phyloP scores from a whole-genome alignment of 2,888 invertebrate genomes.

The Mimumesa dahlbomi region DNA sequence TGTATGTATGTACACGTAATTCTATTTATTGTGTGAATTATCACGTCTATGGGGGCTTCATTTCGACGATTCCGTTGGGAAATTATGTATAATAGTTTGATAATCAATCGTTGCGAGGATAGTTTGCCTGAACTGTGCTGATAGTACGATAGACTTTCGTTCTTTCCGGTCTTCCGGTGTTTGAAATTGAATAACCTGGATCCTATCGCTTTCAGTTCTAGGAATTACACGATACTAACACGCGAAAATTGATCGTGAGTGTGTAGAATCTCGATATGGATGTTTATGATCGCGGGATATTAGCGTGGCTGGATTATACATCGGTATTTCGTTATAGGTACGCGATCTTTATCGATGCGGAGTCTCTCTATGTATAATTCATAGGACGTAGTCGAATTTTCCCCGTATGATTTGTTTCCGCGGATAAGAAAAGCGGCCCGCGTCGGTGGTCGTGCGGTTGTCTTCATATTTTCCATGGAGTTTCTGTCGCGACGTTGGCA shows the following conservation, averaged over 20 bases:
- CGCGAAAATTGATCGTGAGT: too few relatives aligned
- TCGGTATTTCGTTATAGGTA: too few relatives aligned
- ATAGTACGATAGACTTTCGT: slow-evolving; percentile 9
- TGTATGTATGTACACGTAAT: neutral
- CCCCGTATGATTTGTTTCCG: slow-evolving; percentile 45
- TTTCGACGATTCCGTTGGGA: neutral
- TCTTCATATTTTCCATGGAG: slow-evolving; percentile 57
- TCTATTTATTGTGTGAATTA: neutral
- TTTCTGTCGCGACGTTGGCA: slow-evolving; percentile 40
- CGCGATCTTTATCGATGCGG: too few relatives aligned
- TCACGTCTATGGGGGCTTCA: neutral
- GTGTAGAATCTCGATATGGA: too few relatives aligned
- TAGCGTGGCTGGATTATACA: too few relatives aligned
- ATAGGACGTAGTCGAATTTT: too few relatives aligned
- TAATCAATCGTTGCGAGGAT: too few relatives aligned
- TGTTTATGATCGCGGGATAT: too few relatives aligned
- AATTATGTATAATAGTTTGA: too few relatives aligned
- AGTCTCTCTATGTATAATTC: too few relatives aligned
- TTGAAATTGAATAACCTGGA: neutral
- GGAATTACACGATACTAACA: slow-evolving; percentile 23
- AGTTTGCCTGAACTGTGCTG: too few relatives aligned
- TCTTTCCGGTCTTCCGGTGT: slow-evolving; percentile 5
- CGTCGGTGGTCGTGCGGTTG: slow-evolving; percentile 41
- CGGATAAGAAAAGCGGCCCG: too few relatives aligned
- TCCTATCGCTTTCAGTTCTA: slow-evolving; percentile 1